phyloP scores from a whole-genome alignment of 2,797 vertebrate genomes.

The Centroberyx gerrardi region DNA sequence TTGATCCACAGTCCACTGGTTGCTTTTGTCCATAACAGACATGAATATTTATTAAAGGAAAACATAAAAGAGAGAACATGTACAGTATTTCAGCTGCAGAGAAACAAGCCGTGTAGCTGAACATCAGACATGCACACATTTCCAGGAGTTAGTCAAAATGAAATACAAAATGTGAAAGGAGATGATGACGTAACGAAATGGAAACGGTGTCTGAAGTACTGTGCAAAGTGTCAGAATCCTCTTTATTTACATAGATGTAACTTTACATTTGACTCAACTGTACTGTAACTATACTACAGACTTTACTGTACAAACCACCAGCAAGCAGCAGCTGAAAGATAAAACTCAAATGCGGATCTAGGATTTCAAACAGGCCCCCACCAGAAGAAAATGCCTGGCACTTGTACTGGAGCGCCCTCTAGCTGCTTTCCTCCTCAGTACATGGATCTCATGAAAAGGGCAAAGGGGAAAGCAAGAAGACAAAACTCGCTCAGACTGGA shows the following conservation, averaged over 20 bases:
- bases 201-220: conserved; percentile 3
- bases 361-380: background rate
- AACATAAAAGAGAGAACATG: conserved; percentile 31
- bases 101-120: conserved; percentile 1
- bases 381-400: conserved; percentile 9
- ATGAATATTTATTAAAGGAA: conserved; percentile 58
- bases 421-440: background rate
- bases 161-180: conserved; percentile 10
- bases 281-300: conserved; percentile 29
- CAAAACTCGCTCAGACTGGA: conserved; percentile 30
- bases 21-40: conserved; percentile 4
- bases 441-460: background rate
- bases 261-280: conserved; percentile 60
- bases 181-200: conserved; percentile 4
- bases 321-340: conserved; percentile 46
- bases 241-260: conserved; percentile 72
- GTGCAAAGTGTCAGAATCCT: conserved; percentile 48
- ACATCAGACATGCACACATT: conserved; percentile 17
- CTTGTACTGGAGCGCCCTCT: conserved; percentile 51
- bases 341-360: conserved; percentile 13
- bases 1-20: background rate
- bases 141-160: background rate
- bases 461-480: conserved; percentile 6
- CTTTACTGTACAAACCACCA: conserved; percentile 58
- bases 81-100: conserved; percentile 40